Evolutionary conservation across 2,888 invertebrate genomes (phyloP), one percentile per base, ranked within the genome.

Genomic region (Slavum lentiscoides): DNA sequence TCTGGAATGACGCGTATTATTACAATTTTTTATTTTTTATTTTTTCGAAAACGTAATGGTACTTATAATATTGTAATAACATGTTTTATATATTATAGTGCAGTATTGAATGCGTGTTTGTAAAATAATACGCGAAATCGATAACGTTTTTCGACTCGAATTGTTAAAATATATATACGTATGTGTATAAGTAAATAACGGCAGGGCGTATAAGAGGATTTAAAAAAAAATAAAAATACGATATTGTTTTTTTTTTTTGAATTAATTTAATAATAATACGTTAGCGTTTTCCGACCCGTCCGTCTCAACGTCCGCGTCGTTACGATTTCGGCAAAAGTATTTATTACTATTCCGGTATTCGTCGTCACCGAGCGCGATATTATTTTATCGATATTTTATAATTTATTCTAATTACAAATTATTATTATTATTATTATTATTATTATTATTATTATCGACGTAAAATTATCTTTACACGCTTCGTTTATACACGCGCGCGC

Each of bases 111-210:
- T 61, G 59, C 17, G 58, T 58, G 39, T 76, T 68, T n/a, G 23
- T 23, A 53, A 62, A 69, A 77, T 68, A 68, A 75, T 43, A 58
- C 39, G 59, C 39, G 59, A 66, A 75, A 69, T 69, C 67, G 59
- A 77, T 68, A 77, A 69, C 61, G 67, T 76, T 75, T 76, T 75
- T 59, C 62, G 23, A 53, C n/a, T 19, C 43, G 74, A 53, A 13
- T 49, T 23, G 62, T 74, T 74, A 15, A 17, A 55, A 49, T 30
- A 30, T 30, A 30, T 30, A 30, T 30, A 43, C 2, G 30, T 72
- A 39, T 59, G 39, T 37, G 37, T n/a, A n/a, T n/a, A n/a, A n/a
- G n/a, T n/a, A 37, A 58, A 58, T 17, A 2, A 23, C 55, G 53
- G 30, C n/a, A n/a, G n/a, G 58, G 43, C 43, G 11, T 53, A 59